Evolutionary conservation across 2,113 vertebrate genomes (phyloP), one percentile per base, ranked within the genome.

Genomic region (Elanus axillaris): DNA sequence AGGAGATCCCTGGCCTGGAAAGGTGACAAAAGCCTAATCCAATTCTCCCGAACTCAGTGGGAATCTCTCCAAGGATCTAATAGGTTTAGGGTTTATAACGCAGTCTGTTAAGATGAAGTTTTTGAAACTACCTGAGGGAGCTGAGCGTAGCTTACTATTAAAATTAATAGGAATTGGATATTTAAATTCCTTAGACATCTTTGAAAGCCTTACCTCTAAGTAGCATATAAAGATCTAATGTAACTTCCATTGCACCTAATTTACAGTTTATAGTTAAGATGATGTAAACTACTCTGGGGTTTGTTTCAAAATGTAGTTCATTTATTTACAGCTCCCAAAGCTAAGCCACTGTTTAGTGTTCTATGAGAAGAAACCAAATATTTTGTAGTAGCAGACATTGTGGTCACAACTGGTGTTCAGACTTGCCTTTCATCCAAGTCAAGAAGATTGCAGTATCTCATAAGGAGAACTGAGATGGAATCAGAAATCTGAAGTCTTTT

Each of bases 291-390:
- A 94, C 50, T 81, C 67, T 86, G 72, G 27, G 11, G 55, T 96
- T 94, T 76, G 48, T 86, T 60, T 85, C 25, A 77, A 94, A 95
- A 68, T 87, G 86, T 50, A 96, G 13, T 93, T 95, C 14, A 52
- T 85, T 96, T 97, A 71, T 95, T 97, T 89, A 88, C 38, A 67
- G 74, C 23, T 93, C 96, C 77, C 96, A 71, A 63, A 66, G 63
- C 60, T 62, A 93, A 92, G 32, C 88, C 86, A 83, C 69, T 96
- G 48, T 92, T 94, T 79, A 87, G 82, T 80, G 26, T 71, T 94
- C 53, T 31, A 4, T 87, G 67, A 78, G 47, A 92, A 96, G 62
- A 93, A 96, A 73, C 32, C 27, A 91, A 96, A 26, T 55, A 80
- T 93, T 91, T 93, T 86, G 76, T 64, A 32, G 52, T 47, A 90